Base-by-base conservation (phyloP, 2,888 invertebrate genomes). In the Charanyca ferruginea region DNA sequence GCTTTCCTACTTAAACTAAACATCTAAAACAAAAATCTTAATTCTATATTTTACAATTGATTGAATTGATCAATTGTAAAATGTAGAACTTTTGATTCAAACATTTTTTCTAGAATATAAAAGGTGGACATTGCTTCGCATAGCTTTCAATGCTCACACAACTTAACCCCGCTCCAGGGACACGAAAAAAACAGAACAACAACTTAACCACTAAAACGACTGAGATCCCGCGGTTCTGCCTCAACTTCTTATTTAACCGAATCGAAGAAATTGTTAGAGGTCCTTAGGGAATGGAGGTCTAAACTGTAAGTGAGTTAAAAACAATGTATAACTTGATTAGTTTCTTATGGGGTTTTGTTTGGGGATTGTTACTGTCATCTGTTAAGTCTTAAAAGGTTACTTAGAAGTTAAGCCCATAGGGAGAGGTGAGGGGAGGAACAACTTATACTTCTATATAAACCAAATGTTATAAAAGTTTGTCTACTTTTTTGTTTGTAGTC, bases 181-280 rank as follows among this genome's bases (percentile, higher is more conserved):
- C 44, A 41, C 25, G 63, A 67, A 77, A 76, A 76, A 65, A 76
- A 68, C 13, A 55, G 44, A 59, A 44, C 63, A 42, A 38, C 41
- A 78, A 80, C 73, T 76, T 61, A 68, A 71, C 70, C 68, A 73
- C 66, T 66, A 60, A 67, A 73, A 66, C 66, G 73, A 76, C 68
- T 61, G 49, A 55, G 57, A 62, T 65, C 22, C 35, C 47, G 55
- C 44, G 57, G 52, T 53, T 76, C 61, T 28, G 52, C 51, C 47
- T 51, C 49, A 41, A 75, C 66, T 79, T 79, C 67, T 69, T 66
- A 80, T 70, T 80, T 57, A 63, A 70, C 66, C 45, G 67, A 60
- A 71, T 78, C 64, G 52, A 76, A 57, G 64, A 52, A 71, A 78
- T 66, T 62, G 59, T 66, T 55, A 44, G 9, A 9, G 11, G 28